Evolutionary conservation across 37 sponge, comb jelly and placozoan species (phyloP), one percentile per base, ranked within the genome.

Genomic region (Eunapius fragilis): DNA sequence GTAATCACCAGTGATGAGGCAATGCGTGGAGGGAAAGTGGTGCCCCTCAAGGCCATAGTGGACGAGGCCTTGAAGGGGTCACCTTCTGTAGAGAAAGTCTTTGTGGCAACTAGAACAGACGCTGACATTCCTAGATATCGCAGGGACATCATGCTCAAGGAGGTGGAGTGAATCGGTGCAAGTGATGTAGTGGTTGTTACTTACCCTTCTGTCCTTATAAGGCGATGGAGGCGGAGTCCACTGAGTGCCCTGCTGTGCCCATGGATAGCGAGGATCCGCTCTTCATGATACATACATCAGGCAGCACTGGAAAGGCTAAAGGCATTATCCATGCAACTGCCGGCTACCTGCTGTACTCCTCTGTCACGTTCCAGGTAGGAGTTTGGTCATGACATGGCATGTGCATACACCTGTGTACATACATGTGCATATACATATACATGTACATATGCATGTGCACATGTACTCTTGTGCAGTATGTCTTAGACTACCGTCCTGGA

Each of bases 201-300:
- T 19, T 36, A 11, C 26, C 37, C 1, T 58, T 2, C 58, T 13
- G 1, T 58, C 58, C 58, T 58, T 58, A 58, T 13, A 89, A 96
- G 96, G 97, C 93, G 3, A 94, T 97, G 93, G 70, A 82, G 37
- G 50, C 88, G 76, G 94, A 90, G 74, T 50, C 88, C 9, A 72
- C 80, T 31, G 80, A 48, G 70, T 98, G 99, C 82, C 79, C 89
- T 68, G 87, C 97, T 26, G 97, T 92, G 84, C 85, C 86, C 37
- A 32, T 98, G 86, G 94, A 96, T 87, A 94, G 95, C 86, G 99
- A 98, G 78, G 97, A 95, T 79, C 89, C 71, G 23, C 92, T 98
- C 74, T 98, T 96, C 80, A 92, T 98, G 95, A 85, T 98, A 50
- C 96, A 98, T 80, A 98, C 99, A 0, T 96, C 97, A 2, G 99